These are phyloP conservation scores for Cyclura pinguis DNA, from an alignment of 2,797 vertebrate genomes.

Conservation along the genomic window DNA sequence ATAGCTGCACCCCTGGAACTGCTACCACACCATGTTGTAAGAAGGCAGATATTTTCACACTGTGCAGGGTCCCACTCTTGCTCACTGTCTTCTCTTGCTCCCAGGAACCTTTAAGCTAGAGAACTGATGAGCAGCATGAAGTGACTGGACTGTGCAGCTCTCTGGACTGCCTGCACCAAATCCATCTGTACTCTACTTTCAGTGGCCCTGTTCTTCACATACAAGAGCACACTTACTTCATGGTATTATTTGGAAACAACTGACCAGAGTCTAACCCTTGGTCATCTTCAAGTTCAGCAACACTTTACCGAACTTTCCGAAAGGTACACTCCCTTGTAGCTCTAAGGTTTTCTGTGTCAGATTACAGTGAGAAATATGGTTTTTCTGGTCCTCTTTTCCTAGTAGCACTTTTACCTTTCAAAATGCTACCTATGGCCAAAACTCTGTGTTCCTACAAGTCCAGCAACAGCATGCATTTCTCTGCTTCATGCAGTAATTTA, in stretches of 20 bases:
- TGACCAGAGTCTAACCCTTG: not conserved
- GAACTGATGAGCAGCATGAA: not conserved
- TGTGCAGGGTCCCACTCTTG: no score
- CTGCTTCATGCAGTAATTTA: no score
- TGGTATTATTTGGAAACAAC: not conserved
- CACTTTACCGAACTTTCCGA: not conserved
- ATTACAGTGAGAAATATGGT: not conserved
- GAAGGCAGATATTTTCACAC: no score
- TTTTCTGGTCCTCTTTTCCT: not conserved
- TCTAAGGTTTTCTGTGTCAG: not conserved
- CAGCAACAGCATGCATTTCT: not conserved
- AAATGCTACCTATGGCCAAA: not conserved
- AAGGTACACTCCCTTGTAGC: not conserved
- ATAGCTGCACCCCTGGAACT: not conserved
- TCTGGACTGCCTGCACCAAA: not conserved
- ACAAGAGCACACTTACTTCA: not conserved
- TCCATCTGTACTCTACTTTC: not conserved
- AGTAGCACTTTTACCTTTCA: not conserved
- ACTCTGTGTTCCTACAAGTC: not conserved
- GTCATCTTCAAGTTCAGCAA: not conserved
- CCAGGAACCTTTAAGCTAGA: no score
- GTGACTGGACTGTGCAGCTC: not conserved
- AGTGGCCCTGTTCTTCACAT: not conserved
- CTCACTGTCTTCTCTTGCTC: not conserved
- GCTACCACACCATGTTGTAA: no score